phyloP scores from a whole-genome alignment of 2,113 vertebrate species.

The Anthoscopus minutus region DNA sequence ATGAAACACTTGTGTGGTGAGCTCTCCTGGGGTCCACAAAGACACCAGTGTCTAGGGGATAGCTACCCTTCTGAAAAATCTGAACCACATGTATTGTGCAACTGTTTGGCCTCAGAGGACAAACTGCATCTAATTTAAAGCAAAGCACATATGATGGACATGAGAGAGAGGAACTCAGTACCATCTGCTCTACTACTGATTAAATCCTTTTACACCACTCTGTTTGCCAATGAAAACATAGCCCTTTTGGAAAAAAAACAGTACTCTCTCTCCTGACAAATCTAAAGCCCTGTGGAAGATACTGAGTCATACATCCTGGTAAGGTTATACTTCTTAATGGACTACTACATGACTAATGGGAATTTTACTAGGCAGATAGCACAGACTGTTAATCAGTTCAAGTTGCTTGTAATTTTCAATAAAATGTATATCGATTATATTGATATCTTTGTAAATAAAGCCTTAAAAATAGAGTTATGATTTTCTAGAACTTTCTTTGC shows the following conservation, averaged over 20 bases:
- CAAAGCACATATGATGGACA: slow-evolving; percentile 6
- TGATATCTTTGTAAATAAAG: background rate
- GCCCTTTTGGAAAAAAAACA: background rate
- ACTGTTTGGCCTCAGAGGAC: background rate
- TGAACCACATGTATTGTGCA: background rate
- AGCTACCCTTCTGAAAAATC: background rate
- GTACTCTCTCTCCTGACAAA: background rate
- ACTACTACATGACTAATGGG: background rate
- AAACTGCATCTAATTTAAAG: slow-evolving; percentile 18
- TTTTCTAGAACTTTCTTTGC: background rate
- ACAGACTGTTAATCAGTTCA: background rate
- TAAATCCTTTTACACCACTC: background rate
- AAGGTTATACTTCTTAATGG: background rate
- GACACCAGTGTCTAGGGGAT: background rate
- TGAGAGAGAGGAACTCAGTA: background rate
- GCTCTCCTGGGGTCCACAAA: background rate
- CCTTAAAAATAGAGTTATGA: background rate
- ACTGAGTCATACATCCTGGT: background rate
- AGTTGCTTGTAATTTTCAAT: background rate
- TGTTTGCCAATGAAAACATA: background rate
- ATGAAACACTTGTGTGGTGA: background rate
- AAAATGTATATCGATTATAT: background rate
- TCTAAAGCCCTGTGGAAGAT: background rate
- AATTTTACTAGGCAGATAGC: background rate
- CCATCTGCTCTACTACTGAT: slow-evolving; percentile 12